Evolutionary conservation across 2,888 invertebrate species (phyloP).

Genomic region (Chloroclystis v-ata): DNA sequence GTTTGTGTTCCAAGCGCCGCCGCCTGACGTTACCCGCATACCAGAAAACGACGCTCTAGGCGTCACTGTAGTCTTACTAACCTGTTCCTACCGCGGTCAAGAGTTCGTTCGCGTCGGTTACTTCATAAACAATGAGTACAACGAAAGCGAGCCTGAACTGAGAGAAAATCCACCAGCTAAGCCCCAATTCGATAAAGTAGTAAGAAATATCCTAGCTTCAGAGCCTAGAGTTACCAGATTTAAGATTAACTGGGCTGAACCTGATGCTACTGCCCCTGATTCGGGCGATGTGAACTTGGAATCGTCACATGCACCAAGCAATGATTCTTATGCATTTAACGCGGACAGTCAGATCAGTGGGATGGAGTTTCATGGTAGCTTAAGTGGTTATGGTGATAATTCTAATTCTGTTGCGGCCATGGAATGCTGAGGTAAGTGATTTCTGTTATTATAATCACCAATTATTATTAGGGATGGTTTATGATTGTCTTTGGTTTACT

Average conservation of each 20-base stretch:
- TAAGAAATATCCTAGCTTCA: slow-evolving; percentile 89
- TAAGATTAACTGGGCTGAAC: slow-evolving; percentile 98
- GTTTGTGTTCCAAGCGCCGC: slow-evolving; percentile 97
- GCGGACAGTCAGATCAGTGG: slow-evolving; percentile 69
- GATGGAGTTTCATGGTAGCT: slow-evolving; percentile 62
- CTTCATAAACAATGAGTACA: slow-evolving; percentile 98
- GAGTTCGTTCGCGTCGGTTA: slow-evolving; percentile 99
- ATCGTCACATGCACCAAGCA: slow-evolving; percentile 55
- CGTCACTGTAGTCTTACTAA: slow-evolving; percentile 96
- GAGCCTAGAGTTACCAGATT: slow-evolving; percentile 96
- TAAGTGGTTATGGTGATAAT: slow-evolving; percentile 78
- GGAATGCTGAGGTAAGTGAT: slow-evolving; percentile 57
- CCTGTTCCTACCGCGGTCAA: slow-evolving; percentile 93
- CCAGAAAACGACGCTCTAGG: slow-evolving; percentile 98
- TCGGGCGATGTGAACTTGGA: slow-evolving; percentile 61
- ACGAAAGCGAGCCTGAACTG: slow-evolving; percentile 92
- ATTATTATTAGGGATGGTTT: too few relatives aligned
- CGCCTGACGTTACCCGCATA: slow-evolving; percentile 95
- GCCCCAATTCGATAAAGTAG: slow-evolving; percentile 95
- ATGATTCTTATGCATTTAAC: slow-evolving; percentile 66
- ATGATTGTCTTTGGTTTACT: too few relatives aligned
- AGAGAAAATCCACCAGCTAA: slow-evolving; percentile 95
- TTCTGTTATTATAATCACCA: neutral
- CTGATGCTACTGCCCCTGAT: slow-evolving; percentile 63
- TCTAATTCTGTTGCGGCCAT: slow-evolving; percentile 81